These are phyloP conservation scores for Plagiodera versicolora DNA, from an alignment of 2,888 invertebrate genomes.

Conservation along the genomic window DNA sequence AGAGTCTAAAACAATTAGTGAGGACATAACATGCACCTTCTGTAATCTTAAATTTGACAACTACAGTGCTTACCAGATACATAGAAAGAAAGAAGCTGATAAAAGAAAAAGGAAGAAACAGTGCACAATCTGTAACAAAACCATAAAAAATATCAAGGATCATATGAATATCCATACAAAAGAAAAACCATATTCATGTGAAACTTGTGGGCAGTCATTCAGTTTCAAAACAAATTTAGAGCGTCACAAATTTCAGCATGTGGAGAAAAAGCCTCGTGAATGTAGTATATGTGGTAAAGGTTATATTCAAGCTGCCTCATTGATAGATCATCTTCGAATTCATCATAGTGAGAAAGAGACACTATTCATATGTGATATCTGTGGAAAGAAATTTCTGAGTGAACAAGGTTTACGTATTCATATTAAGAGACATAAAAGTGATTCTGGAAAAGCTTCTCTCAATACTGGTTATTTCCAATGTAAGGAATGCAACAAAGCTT, in stretches of 20 bases:
- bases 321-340: slow-evolving; percentile 32
- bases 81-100: slow-evolving; percentile 31
- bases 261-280: slow-evolving; percentile 29
- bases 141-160: slow-evolving; percentile 31
- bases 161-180: slow-evolving; percentile 32
- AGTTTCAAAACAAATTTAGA: slow-evolving; percentile 28
- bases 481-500: slow-evolving; percentile 15
- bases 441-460: slow-evolving; percentile 4
- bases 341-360: slow-evolving; percentile 32
- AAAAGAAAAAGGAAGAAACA: slow-evolving; percentile 26
- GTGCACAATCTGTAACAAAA: slow-evolving; percentile 23
- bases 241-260: slow-evolving; percentile 27
- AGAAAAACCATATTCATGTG: slow-evolving; percentile 29
- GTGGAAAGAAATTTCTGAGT: slow-evolving; percentile 47
- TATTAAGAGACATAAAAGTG: slow-evolving; percentile 26
- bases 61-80: slow-evolving; percentile 22
- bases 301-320: slow-evolving; percentile 30
- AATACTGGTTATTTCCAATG: slow-evolving; percentile 15
- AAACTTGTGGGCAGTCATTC: slow-evolving; percentile 27
- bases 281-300: slow-evolving; percentile 33
- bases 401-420: slow-evolving; percentile 31
- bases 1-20: neutral
- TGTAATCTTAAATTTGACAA: slow-evolving; percentile 24
- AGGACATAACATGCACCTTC: slow-evolving; percentile 23
- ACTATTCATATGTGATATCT: slow-evolving; percentile 31